These are phyloP conservation scores for Drosophila barbarae DNA, from an alignment of 2,888 invertebrate species.

Conservation along the genomic window DNA sequence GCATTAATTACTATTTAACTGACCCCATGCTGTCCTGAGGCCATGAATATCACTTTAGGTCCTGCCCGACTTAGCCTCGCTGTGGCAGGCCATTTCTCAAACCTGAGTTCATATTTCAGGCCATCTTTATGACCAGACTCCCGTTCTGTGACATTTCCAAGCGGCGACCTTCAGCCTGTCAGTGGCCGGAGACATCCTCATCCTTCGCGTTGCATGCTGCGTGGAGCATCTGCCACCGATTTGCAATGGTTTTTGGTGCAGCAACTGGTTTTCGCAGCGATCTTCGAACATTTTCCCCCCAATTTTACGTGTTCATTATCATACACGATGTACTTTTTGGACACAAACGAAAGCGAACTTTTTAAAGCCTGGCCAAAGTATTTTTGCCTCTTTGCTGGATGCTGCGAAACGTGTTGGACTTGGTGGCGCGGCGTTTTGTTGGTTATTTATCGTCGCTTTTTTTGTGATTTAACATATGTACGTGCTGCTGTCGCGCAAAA, in stretches of 20 bases:
- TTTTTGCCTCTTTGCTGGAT: conserved; percentile 41
- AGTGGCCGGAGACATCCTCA: conserved; percentile 29
- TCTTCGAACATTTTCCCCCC: conserved; percentile 19
- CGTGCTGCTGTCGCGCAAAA: conserved; percentile 61
- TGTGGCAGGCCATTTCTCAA: conserved; percentile 17
- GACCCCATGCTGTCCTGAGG: background rate
- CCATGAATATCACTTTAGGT: conserved; percentile 9
- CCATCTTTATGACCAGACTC: conserved; percentile 21
- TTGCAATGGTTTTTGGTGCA: conserved; percentile 68
- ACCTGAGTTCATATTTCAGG: conserved; percentile 38
- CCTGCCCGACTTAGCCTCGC: conserved; percentile 5
- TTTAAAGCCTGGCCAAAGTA: conserved; percentile 65
- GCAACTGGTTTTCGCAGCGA: conserved; percentile 58
- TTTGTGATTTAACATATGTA: conserved; percentile 72
- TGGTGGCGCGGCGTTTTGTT: conserved; percentile 39
- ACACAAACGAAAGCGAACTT: conserved; percentile 74
- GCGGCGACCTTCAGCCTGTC: conserved; percentile 38
- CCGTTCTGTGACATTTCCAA: conserved; percentile 26
- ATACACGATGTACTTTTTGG: conserved; percentile 59
- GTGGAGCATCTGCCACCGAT: conserved; percentile 63
- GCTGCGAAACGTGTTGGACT: conserved; percentile 64
- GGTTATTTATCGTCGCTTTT: conserved; percentile 67
- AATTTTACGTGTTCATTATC: conserved; percentile 68
- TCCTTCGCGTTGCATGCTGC: conserved; percentile 5
- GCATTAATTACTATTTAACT: background rate